Percentiles rank a stretch among this genome's conserved stretches.
These are phyloP conservation scores for Rhynchopsitta pachyrhyncha DNA, from an alignment of 2,113 vertebrate genomes.

Conservation along the genomic window DNA sequence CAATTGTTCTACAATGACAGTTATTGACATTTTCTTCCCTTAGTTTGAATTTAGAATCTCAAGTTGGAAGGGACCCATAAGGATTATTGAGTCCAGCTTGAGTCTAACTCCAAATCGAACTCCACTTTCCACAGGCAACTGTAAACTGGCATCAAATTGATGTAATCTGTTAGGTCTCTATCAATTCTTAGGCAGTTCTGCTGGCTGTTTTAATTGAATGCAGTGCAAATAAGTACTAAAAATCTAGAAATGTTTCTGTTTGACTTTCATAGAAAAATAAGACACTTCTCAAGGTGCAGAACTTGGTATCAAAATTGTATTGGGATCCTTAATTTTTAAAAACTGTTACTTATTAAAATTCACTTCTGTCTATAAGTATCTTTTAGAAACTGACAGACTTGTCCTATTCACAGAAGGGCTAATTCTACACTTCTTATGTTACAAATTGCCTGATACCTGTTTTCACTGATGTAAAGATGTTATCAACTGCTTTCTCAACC, in stretches of 20 bases:
- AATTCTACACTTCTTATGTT: neutral
- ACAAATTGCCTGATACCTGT: neutral
- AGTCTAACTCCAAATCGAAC: fast-evolving
- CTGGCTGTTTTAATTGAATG: neutral
- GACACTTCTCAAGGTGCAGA: neutral
- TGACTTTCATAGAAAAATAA: neutral
- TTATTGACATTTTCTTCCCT: neutral
- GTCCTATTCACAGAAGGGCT: neutral
- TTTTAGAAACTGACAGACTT: neutral
- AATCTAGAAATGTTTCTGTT: neutral
- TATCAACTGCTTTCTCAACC: neutral
- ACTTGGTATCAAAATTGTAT: neutral
- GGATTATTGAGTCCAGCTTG: neutral
- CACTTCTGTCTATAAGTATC: neutral
- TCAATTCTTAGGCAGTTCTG: neutral
- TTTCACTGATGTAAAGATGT: neutral
- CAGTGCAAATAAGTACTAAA: neutral
- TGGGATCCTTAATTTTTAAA: neutral
- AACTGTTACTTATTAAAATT: neutral
- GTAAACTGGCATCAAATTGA: neutral
- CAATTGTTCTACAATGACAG: neutral
- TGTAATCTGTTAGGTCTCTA: neutral
- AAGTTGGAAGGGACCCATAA: neutral
- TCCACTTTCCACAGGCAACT: neutral
- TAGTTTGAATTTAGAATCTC: neutral